Conservation (phyloP, 1,140 invertebrate species). For the silkworm (Bombyx mori) region ASM3026992v2 NC_085121.1:8543501-8544000, state of each 20-base stretch:
- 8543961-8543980: no score
- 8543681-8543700: conserved; percentile 45
- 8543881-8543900: no score
- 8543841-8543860: conserved; percentile 16
- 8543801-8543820: conserved; percentile 15
- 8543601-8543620: no score
- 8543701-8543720: conserved; percentile 19
- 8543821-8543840: conserved; percentile 18
- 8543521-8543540: no score
- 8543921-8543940: no score
- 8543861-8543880: conserved; percentile 1
- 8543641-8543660: conserved; percentile 42
- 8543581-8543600: no score
- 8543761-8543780: conserved; percentile 20
- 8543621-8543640: conserved; percentile 16
- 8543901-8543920: no score
- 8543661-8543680: conserved; percentile 46
- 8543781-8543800: conserved; percentile 13
- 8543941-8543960: no score
- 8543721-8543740: conserved; percentile 1
- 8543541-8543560: no score
- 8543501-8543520: no score
- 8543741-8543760: conserved; percentile 27
- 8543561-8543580: no score
- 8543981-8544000: no score